Percentiles rank a stretch among this genome's conserved stretches.
phyloP scores from a whole-genome alignment of 2,797 vertebrate genomes.

The Chromis chromis region DNA sequence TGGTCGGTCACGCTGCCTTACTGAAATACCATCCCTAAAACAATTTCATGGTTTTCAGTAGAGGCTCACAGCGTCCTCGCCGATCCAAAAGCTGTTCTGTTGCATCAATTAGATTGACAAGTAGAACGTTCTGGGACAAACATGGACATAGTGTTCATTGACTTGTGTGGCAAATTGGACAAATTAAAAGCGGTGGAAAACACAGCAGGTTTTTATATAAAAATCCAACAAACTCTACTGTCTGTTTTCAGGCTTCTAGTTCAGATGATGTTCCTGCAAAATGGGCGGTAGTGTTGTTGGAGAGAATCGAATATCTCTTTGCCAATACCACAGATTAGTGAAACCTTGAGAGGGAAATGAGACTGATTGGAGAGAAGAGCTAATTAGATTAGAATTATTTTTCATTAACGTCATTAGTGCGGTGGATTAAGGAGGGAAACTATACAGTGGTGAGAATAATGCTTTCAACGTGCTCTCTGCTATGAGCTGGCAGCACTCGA shows the following conservation, averaged over 20 bases:
- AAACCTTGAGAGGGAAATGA: constrained; percentile 56
- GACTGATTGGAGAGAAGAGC: constrained; percentile 60
- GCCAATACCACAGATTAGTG: constrained; percentile 49
- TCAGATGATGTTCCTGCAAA: constrained; percentile 27
- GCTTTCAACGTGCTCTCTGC: constrained; percentile 49
- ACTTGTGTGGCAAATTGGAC: constrained; percentile 7
- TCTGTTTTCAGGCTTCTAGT: constrained; percentile 9
- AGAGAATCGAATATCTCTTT: constrained; percentile 22
- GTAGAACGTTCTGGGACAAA: constrained; percentile 15
- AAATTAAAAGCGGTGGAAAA: constrained; percentile 13
- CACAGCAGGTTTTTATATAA: constrained; percentile 1
- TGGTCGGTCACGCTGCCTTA: constrained; percentile 24
- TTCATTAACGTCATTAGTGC: constrained; percentile 66
- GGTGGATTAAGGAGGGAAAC: constrained; percentile 52
- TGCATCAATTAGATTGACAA: background rate
- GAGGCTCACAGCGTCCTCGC: background rate
- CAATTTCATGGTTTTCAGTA: constrained; percentile 32
- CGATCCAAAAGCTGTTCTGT: constrained; percentile 19
- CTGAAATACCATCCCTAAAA: constrained; percentile 29
- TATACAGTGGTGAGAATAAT: constrained; percentile 51
- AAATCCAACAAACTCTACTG: background rate
- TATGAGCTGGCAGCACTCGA: constrained; percentile 43
- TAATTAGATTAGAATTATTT: constrained; percentile 68
- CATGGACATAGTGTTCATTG: background rate
- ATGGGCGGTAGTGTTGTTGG: constrained; percentile 24